phyloP scores from a whole-genome alignment of 2,113 vertebrate species.

The Ciconia maguari region DNA sequence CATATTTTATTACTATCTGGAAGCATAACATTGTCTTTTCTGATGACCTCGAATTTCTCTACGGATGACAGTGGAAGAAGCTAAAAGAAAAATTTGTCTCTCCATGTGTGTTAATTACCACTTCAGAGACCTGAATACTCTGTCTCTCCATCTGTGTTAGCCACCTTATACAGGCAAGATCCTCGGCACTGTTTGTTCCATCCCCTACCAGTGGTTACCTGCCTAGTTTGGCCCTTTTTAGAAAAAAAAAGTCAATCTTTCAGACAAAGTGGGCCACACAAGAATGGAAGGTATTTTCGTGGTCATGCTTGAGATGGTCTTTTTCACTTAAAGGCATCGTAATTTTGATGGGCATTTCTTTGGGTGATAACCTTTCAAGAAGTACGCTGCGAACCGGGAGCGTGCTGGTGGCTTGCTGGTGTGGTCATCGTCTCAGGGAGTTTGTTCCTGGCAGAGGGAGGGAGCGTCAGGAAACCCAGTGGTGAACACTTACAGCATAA shows the following conservation, averaged over 20 bases:
- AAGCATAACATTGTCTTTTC: not conserved
- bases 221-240: not conserved
- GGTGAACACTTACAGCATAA: not conserved
- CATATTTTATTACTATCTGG: not conserved
- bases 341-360: not conserved
- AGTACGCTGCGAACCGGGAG: accelerated
- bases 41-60: not conserved
- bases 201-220: not conserved
- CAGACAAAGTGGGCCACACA: not conserved
- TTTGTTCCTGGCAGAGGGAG: not conserved
- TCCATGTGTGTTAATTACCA: not conserved
- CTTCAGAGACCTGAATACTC: not conserved
- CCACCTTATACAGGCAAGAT: not conserved
- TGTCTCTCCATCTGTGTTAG: not conserved
- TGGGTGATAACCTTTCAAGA: not conserved
- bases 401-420: not conserved
- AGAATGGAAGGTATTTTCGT: not conserved
- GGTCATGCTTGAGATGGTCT: not conserved
- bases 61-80: not conserved
- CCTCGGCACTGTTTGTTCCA: not conserved
- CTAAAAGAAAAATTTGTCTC: not conserved
- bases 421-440: not conserved
- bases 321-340: not conserved
- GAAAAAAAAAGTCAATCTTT: not conserved
- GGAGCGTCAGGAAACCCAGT: not conserved